Conservation (phyloP, 2,113 vertebrate species). For the Cebus imitator region DNA sequence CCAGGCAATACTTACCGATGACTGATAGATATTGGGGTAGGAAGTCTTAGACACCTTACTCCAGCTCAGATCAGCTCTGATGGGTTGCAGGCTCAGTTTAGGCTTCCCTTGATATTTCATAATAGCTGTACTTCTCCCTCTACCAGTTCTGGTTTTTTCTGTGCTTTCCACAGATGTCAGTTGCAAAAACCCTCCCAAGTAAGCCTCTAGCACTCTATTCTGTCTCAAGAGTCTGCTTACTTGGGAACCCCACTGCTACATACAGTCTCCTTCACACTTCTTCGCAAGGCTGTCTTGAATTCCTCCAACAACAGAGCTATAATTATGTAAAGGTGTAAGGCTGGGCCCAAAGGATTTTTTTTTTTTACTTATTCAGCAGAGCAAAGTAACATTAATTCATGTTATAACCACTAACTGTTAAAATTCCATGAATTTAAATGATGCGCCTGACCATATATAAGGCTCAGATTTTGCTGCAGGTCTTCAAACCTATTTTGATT, state of each 20-base stretch:
- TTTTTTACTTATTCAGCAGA: background rate
- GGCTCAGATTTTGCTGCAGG: background rate
- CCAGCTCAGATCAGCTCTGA: background rate
- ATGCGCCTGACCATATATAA: background rate
- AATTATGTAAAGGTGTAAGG: background rate
- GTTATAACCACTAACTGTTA: background rate
- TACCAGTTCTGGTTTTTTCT: background rate
- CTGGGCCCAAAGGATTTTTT: background rate
- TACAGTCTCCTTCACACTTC: background rate
- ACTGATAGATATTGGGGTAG: rapidly evolving
- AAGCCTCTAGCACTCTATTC: rapidly evolving
- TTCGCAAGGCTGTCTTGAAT: background rate
- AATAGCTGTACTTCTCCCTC: background rate
- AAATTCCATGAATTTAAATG: background rate
- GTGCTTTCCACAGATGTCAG: background rate
- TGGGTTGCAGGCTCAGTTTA: background rate
- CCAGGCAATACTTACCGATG: background rate
- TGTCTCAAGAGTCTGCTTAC: background rate
- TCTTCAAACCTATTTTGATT: background rate
- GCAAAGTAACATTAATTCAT: background rate
- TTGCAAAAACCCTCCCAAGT: background rate
- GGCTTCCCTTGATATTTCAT: background rate
- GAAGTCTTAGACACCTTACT: background rate
- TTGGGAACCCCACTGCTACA: background rate
- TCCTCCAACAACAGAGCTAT: background rate